Evolutionary conservation across 1,140 invertebrate species (phyloP), one percentile per base, ranked within the genome.

Genomic region (Bombus affinis): DNA sequence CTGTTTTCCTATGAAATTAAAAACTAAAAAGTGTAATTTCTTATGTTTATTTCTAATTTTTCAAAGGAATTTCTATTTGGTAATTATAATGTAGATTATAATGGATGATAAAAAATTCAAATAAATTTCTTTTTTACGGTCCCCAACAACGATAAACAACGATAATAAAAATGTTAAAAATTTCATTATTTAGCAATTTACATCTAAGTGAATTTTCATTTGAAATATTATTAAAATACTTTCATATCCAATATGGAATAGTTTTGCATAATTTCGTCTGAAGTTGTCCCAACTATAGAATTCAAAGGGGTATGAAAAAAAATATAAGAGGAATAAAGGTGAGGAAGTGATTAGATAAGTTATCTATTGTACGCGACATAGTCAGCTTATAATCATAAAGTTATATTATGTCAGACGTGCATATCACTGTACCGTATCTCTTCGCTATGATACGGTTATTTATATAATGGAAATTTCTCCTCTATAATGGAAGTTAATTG

Each of bases 401-500:
- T 81, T 62, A 42, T 62, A 73, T 81, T 10, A 15, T 18, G 22
- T 15, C 22, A 10, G 37, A 73, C 37, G 25, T 5, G 44, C 8
- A 12, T 42, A 9, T 59, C 25, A 39, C 10, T 72, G 12, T 53
- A 53, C 5, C 47, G 47, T 53, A 53, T 53, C 1, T 42, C 32
- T 37, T 53, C 25, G 25, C 42, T 42, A 72, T 44, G 25, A 2
- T n/a, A n/a, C 28, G n/a, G 15, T 28, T 39, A 65, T 37, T n/a
- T 62, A 42, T 62, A 44, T 10, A 6, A 42, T 62, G 39, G 44
- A 65, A 44, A 73, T n/a, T 44, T 65, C 37, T 74, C 37, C 57
- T 5, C 39, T 44, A 32, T 28, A 39, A 82, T 62, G 39, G n/a
- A 82, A 74, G 71, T 62, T 82, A 82, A 82, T 81, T 73, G n/a